These are phyloP conservation scores for Lepidostoma basale DNA, from an alignment of 1,140 invertebrate genomes.

Conservation along the genomic window DNA sequence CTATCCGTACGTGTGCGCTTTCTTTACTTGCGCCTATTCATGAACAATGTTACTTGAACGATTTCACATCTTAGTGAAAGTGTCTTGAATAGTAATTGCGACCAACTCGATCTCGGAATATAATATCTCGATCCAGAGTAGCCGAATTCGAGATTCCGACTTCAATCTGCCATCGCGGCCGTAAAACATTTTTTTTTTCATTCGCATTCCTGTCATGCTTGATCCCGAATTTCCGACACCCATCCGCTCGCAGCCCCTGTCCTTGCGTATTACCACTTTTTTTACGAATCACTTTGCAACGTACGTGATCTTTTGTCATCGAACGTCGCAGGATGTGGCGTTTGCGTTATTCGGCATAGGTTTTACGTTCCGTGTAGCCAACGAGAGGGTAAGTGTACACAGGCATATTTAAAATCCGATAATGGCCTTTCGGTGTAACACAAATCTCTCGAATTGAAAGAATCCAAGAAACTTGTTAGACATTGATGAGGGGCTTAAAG, in stretches of 20 bases:
- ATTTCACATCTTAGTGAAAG: no score
- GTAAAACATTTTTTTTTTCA: conserved; percentile 43
- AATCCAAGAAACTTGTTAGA: neutral
- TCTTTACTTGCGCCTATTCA: no score
- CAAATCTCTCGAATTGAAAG: neutral
- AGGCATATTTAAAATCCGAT: conserved; percentile 7
- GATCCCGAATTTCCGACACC: conserved; percentile 35
- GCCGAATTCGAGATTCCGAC: conserved; percentile 31
- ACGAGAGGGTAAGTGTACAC: conserved; percentile 1
- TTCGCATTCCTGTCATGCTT: conserved; percentile 42
- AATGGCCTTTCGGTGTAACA: conserved; percentile 5
- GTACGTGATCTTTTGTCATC: conserved; percentile 37
- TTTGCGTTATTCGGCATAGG: neutral
- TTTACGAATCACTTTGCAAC: conserved; percentile 36
- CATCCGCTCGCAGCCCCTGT: conserved; percentile 8
- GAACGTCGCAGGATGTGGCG: conserved; percentile 14
- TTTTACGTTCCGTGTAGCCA: neutral
- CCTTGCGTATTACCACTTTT: conserved; percentile 24
- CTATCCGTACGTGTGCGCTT: no score
- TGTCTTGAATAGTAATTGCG: no score
- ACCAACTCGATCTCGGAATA: neutral
- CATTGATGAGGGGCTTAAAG: neutral
- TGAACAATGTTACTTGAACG: no score
- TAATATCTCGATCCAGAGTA: conserved; percentile 31
- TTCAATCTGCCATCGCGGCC: conserved; percentile 26